A percentile compares a stretch with the other conserved stretches of the same genome.
Evolutionary conservation across 2,888 invertebrate genomes (phyloP).

Genomic region (Chaetogeoica ovagalla): DNA sequence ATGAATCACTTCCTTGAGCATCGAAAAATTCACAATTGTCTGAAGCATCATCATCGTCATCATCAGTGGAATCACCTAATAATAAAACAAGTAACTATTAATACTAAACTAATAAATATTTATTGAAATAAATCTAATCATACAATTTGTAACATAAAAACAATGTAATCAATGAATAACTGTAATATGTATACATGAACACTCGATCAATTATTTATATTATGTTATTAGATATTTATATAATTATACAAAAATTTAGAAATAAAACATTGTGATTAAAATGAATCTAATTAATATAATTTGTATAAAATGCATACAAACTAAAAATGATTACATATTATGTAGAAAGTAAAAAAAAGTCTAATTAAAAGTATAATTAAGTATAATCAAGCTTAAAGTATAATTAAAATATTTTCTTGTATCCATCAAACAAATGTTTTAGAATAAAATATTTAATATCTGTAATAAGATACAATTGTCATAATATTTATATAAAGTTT

Average conservation of each 20-base stretch:
- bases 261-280: neutral
- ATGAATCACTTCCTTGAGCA: conserved; percentile 59
- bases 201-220: neutral
- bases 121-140: neutral
- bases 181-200: too few relatives aligned
- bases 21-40: conserved; percentile 70
- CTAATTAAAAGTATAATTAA: neutral
- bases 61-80: conserved; percentile 46
- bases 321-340: neutral
- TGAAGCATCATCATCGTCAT: conserved; percentile 61
- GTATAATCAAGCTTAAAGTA: neutral
- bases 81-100: conserved; percentile 14
- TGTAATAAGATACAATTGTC: neutral
- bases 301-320: neutral
- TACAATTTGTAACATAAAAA: neutral
- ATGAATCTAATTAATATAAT: neutral
- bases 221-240: neutral
- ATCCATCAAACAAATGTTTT: neutral
- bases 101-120: neutral
- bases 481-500: conserved; percentile 1
- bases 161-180: neutral
- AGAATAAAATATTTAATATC: neutral
- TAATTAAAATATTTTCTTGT: neutral
- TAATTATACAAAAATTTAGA: neutral
- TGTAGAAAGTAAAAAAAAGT: neutral